Base-by-base conservation (phyloP, 2,888 invertebrate species). In the Tachina fera region DNA sequence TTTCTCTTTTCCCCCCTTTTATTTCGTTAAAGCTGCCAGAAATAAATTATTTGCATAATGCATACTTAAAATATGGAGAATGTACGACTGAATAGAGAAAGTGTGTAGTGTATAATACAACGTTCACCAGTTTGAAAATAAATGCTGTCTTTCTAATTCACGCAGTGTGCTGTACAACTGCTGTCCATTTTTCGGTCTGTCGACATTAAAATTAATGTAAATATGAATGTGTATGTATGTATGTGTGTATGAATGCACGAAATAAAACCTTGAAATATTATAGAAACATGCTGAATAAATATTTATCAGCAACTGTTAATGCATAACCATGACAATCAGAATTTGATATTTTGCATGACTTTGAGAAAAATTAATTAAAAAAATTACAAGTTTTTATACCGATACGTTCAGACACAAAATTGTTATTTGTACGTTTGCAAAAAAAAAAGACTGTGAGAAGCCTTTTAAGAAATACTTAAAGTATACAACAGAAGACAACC, bases 291-390 rank as follows among this genome's bases (percentile, higher is more conserved):
- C 53, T 78, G 68, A 78, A 82, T 74, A 78, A 77, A 74, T 82
- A 82, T 78, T 77, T 63, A 77, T 75, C 71, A 80, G 56, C 61
- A 67, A 60, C 67, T 68, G 68, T 82, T 78, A 78, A 74, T 78
- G 85, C 77, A 78, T 75, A 82, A 78, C 82, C 82, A 78, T 82
- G 77, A 85, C 85, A 78, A 70, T 70, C 77, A 68, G 68, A 70
- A 82, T 77, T 81, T 77, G 47, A 77, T 84, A 77, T 77, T 74
- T 68, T 71, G 65, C 51, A 67, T 76, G 71, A 81, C 82, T 71
- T 47, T 45, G 19, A 58, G 14, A 82, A 82, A 70, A 63, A 13
- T 82, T 61, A 70, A 70, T 47, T 71, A 72, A 65, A 71, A 71
- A 65, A 71, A 71, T 14, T 79, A 49, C 10, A 11, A n/a, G 16